phyloP scores from a whole-genome alignment of 2,797 vertebrate genomes.

The Tenualosa ilisha region DNA sequence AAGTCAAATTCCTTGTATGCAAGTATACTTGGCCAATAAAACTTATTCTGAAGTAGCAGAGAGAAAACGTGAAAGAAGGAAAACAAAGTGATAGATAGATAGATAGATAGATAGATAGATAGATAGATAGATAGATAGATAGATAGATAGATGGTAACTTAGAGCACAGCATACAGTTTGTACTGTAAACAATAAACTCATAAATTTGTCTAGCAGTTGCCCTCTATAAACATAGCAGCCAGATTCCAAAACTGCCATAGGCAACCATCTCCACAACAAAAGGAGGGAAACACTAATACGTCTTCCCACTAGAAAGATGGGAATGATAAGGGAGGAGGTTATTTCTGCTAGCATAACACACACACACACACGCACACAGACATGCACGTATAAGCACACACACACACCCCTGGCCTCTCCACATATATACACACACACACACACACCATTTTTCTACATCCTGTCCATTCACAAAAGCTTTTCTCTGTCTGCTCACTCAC shows the following conservation, averaged over 20 bases:
- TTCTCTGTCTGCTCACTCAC: slow-evolving; percentile 69
- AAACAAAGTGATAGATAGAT: not conserved
- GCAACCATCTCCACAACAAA: not conserved
- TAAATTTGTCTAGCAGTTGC: not conserved
- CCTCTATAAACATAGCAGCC: not conserved
- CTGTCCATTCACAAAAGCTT: not conserved
- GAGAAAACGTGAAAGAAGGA: not conserved
- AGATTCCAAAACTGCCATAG: not conserved
- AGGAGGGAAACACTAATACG: not conserved
- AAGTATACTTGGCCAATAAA: too few relatives aligned
- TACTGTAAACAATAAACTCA: not conserved
- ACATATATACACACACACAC: not conserved
- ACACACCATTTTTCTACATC: not conserved
- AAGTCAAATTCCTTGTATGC: too few relatives aligned
- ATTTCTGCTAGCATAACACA: not conserved
- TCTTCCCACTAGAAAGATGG: not conserved
- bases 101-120: not conserved
- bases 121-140: not conserved
- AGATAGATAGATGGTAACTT: not conserved
- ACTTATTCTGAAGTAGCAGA: too few relatives aligned
- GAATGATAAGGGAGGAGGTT: not conserved
- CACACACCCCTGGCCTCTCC: not conserved
- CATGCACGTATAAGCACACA: not conserved
- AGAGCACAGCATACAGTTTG: not conserved
- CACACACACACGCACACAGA: not conserved